Conservation (phyloP, 2,888 invertebrate species). For the Parascotia fuliginaria region DNA sequence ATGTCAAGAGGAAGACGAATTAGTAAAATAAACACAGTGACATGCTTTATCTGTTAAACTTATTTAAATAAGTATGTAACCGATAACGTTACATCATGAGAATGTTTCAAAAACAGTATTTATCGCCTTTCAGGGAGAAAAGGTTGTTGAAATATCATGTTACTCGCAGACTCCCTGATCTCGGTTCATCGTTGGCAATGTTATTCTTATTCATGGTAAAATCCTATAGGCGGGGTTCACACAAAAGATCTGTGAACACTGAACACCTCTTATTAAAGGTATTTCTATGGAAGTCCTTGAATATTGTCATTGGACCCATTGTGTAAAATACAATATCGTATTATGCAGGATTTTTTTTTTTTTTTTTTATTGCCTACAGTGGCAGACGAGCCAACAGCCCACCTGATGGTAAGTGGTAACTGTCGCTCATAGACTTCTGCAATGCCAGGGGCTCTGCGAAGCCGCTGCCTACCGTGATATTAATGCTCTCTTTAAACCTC, state of each 20-base stretch:
- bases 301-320: conserved; percentile 53
- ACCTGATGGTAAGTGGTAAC: too few relatives aligned
- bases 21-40: conserved; percentile 53
- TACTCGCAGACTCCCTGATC: conserved; percentile 16
- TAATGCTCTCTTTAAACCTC: too few relatives aligned
- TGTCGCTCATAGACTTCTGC: too few relatives aligned
- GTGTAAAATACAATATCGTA: conserved; percentile 37
- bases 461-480: too few relatives aligned
- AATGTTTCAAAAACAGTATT: conserved; percentile 44
- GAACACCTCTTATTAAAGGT: conserved; percentile 49
- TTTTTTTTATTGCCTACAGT: too few relatives aligned
- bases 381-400: too few relatives aligned
- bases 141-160: conserved; percentile 25
- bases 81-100: conserved; percentile 53
- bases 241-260: conserved; percentile 59
- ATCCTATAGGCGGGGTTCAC: conserved; percentile 36
- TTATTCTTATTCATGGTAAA: conserved; percentile 26
- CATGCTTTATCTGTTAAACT: conserved; percentile 52
- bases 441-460: too few relatives aligned
- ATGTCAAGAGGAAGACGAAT: conserved; percentile 50
- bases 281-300: conserved; percentile 59
- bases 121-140: conserved; percentile 37
- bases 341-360: conserved; percentile 49
- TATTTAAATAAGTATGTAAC: conserved; percentile 60
- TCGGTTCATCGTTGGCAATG: conserved; percentile 15